phyloP scores from a whole-genome alignment of 2,113 vertebrate genomes.

The Cyanoramphus novaezelandiae region DNA sequence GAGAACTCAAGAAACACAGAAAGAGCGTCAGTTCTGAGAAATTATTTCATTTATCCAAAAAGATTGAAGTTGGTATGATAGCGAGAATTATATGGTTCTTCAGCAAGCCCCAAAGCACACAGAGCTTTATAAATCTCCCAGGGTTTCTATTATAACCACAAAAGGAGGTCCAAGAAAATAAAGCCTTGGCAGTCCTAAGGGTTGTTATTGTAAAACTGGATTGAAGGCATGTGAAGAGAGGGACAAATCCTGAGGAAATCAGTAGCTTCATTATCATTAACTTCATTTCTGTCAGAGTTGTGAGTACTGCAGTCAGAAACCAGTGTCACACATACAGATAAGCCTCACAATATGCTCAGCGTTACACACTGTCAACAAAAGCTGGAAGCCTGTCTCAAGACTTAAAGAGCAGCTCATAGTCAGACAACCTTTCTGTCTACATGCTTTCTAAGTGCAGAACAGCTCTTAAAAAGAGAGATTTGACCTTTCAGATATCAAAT shows the following conservation, averaged over 20 bases:
- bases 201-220: not conserved
- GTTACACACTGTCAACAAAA: not conserved
- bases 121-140: not conserved
- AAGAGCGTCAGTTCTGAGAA: constrained; percentile 30
- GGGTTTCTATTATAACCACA: constrained; percentile 25
- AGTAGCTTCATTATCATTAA: not conserved
- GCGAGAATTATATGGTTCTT: not conserved
- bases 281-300: not conserved
- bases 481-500: not conserved
- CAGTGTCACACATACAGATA: not conserved
- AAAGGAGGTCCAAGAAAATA: constrained; percentile 3
- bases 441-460: not conserved
- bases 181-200: not conserved
- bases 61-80: constrained; percentile 1
- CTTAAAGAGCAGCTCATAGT: not conserved
- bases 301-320: not conserved
- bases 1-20: constrained; percentile 25
- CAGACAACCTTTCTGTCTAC: not conserved
- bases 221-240: not conserved
- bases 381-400: not conserved
- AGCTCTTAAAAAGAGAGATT: not conserved
- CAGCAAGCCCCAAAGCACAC: not conserved
- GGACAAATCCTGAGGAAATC: not conserved
- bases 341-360: not conserved
- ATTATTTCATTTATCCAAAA: constrained; percentile 26